Evolutionary conservation across 2,113 vertebrate species (phyloP).

Genomic region (Atrichornis clamosus): DNA sequence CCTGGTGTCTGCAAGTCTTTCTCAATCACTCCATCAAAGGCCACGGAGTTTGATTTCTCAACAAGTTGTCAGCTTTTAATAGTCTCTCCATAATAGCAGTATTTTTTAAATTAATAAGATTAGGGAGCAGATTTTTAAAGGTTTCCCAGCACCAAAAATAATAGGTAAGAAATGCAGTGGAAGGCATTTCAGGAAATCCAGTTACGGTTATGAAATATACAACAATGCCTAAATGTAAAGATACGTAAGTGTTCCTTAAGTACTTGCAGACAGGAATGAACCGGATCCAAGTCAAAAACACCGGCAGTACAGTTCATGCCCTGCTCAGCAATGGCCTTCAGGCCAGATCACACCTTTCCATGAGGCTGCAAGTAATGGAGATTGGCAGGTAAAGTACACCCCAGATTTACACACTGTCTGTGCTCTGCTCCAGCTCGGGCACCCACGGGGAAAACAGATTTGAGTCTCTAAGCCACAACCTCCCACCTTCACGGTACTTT

Average conservation of each 20-base stretch:
- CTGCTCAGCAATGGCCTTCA: not conserved
- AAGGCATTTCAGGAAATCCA: not conserved
- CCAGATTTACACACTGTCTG: not conserved
- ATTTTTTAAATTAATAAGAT: not conserved
- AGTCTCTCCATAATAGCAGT: not conserved
- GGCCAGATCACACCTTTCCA: not conserved
- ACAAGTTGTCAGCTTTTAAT: not conserved
- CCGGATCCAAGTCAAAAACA: not conserved
- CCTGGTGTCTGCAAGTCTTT: not conserved
- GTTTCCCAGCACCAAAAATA: not conserved
- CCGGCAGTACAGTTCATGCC: not conserved
- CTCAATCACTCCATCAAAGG: not conserved
- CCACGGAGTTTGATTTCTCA: not conserved
- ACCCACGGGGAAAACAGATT: not conserved
- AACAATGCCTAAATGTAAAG: not conserved
- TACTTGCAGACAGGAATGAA: not conserved
- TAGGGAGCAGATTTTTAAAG: not conserved
- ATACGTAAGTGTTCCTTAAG: not conserved
- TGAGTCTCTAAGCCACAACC: not conserved
- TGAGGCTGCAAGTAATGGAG: not conserved
- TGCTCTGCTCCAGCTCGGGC: not conserved
- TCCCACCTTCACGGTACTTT: not conserved
- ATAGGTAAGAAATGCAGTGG: not conserved
- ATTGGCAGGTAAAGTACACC: not conserved
- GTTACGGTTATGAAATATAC: not conserved